Conservation (phyloP, 1,140 invertebrate genomes). For the Aphelenchoides avenae region DNA sequence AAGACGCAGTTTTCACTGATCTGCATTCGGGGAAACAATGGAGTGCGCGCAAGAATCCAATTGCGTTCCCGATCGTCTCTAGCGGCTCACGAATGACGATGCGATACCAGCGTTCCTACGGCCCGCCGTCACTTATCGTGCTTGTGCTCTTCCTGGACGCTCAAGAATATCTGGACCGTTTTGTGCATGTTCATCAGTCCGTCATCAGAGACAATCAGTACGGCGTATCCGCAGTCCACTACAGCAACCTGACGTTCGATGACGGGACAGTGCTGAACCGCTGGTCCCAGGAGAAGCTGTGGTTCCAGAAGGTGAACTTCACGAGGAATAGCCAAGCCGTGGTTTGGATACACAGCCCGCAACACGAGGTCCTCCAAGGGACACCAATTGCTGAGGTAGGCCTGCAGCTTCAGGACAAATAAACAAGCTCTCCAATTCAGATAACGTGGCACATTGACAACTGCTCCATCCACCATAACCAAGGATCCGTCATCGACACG, state of each 20-base stretch:
- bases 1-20: conserved; percentile 53
- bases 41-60: conserved; percentile 73
- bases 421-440: conserved; percentile 78
- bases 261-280: conserved; percentile 52
- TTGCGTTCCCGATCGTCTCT: conserved; percentile 78
- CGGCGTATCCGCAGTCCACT: conserved; percentile 56
- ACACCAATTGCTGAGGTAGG: conserved; percentile 61
- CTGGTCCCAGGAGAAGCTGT: conserved; percentile 54
- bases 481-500: conserved; percentile 74
- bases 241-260: conserved; percentile 52
- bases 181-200: conserved; percentile 48
- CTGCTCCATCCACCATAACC: conserved; percentile 71
- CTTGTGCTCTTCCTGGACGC: conserved; percentile 55
- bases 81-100: conserved; percentile 76
- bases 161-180: conserved; percentile 55
- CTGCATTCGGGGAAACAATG: conserved; percentile 35
- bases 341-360: conserved; percentile 57
- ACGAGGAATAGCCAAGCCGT: conserved; percentile 53
- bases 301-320: conserved; percentile 59
- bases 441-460: conserved; percentile 74
- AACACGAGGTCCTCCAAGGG: conserved; percentile 60
- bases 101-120: conserved; percentile 73
- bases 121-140: conserved; percentile 46
- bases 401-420: conserved; percentile 56
- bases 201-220: conserved; percentile 53